phyloP scores from a whole-genome alignment of 2,797 vertebrate genomes.

The Pseudomugil gertrudae region DNA sequence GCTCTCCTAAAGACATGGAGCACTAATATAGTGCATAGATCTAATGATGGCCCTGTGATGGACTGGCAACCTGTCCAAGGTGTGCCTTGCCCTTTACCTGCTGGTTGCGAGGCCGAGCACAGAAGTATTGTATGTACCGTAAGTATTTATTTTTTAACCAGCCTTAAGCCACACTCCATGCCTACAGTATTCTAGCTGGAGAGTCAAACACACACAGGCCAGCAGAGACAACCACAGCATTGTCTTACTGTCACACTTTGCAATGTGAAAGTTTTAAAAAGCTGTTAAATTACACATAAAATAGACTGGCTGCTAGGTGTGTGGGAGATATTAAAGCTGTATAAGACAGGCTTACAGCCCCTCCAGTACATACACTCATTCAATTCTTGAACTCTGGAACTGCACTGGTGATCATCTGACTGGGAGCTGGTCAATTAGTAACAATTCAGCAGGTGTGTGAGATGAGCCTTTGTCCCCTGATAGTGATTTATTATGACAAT shows the following conservation, averaged over 20 bases:
- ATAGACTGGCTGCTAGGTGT: conserved; percentile 9
- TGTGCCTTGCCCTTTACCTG: too few species aligned
- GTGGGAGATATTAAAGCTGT: not conserved
- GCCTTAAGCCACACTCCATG: conserved; percentile 28
- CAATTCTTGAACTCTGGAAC: conserved; percentile 5
- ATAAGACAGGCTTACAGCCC: too few species aligned
- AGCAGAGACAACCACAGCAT: not conserved
- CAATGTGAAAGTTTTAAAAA: conserved; percentile 32
- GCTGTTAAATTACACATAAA: conserved; percentile 8
- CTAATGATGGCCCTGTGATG: too few species aligned
- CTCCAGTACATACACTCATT: not conserved
- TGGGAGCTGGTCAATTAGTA: conserved; percentile 50
- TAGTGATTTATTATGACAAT: conserved; percentile 29
- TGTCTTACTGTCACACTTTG: conserved; percentile 37
- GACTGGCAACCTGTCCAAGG: too few species aligned
- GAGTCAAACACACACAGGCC: conserved; percentile 1
- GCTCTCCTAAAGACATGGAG: too few species aligned
- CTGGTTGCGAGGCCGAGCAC: too few species aligned
- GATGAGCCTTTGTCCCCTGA: conserved; percentile 29
- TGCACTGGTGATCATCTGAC: conserved; percentile 7
- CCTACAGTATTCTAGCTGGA: too few species aligned
- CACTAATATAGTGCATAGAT: too few species aligned
- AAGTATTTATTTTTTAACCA: conserved; percentile 65
- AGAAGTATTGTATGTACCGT: too few species aligned
- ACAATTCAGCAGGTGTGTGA: conserved; percentile 26